A percentile compares a stretch with the other conserved stretches of the same genome.
Evolutionary conservation across 2,113 vertebrate genomes (phyloP).

Genomic region (Tylochromis polylepis): DNA sequence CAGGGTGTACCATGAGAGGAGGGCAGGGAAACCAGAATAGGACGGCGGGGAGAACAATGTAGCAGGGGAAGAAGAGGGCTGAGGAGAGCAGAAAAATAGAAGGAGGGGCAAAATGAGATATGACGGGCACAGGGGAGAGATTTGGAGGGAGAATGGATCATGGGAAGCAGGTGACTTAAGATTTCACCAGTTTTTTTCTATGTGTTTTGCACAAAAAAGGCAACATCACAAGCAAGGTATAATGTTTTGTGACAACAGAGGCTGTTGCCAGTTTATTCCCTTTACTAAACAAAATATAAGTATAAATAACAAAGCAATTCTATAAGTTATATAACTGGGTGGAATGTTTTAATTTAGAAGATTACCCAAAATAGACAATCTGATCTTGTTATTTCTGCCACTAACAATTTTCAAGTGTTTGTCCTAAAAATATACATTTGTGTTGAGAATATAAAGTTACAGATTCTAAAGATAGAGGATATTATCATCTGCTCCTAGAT

Average conservation of each 20-base stretch:
- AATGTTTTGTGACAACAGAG: not conserved
- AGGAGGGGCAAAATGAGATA: not conserved
- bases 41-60: not conserved
- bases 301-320: not conserved
- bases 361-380: not conserved
- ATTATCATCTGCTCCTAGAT: not conserved
- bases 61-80: not conserved
- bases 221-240: not conserved
- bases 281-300: not conserved
- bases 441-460: not conserved
- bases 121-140: not conserved
- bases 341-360: not conserved
- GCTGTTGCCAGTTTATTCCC: not conserved
- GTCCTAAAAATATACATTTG: not conserved
- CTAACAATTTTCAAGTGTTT: not conserved
- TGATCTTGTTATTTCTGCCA: not conserved
- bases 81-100: not conserved
- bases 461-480: not conserved
- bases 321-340: not conserved
- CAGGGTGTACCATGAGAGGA: constrained; percentile 53
- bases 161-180: not conserved
- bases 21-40: constrained; percentile 22
- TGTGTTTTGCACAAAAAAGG: not conserved
- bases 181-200: not conserved
- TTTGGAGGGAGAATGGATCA: not conserved